A percentile compares a stretch with the other conserved stretches of the same genome.
phyloP scores from a whole-genome alignment of 2,113 vertebrate species.

The Terrapene triunguis region DNA sequence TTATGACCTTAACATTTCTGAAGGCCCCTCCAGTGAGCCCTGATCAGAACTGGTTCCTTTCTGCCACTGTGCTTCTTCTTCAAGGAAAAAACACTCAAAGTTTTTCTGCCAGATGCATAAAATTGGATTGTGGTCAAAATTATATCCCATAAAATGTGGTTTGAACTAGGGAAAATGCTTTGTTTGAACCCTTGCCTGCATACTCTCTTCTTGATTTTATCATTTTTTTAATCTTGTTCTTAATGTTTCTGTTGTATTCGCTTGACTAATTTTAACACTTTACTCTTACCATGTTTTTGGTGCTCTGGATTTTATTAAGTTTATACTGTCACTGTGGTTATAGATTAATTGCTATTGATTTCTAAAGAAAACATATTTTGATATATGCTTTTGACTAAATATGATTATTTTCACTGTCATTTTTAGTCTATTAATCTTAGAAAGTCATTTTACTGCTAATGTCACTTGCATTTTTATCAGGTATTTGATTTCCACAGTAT shows the following conservation, averaged over 20 bases:
- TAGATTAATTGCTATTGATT: slow-evolving; percentile 29
- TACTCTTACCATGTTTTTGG: neutral
- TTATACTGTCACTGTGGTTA: neutral
- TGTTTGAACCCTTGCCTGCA: neutral
- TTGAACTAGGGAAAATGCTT: neutral
- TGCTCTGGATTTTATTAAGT: neutral
- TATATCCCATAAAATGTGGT: neutral
- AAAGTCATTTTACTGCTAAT: neutral
- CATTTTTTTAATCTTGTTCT: neutral
- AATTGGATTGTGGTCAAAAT: neutral
- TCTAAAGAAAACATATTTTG: neutral
- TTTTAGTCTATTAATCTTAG: slow-evolving; percentile 24
- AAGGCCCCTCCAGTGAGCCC: neutral
- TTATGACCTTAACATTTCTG: neutral
- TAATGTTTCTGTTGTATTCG: neutral
- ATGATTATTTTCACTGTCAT: neutral
- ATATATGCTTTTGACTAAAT: neutral
- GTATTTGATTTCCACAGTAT: neutral
- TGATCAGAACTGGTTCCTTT: neutral
- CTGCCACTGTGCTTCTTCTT: neutral
- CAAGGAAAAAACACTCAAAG: neutral
- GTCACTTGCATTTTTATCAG: neutral
- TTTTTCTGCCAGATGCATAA: neutral
- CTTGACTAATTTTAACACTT: neutral
- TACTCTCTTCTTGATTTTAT: neutral